Percentiles rank a stretch among this genome's conserved stretches.
Evolutionary conservation across 2,888 invertebrate species (phyloP).

Genomic region (Rotaria macrura): DNA sequence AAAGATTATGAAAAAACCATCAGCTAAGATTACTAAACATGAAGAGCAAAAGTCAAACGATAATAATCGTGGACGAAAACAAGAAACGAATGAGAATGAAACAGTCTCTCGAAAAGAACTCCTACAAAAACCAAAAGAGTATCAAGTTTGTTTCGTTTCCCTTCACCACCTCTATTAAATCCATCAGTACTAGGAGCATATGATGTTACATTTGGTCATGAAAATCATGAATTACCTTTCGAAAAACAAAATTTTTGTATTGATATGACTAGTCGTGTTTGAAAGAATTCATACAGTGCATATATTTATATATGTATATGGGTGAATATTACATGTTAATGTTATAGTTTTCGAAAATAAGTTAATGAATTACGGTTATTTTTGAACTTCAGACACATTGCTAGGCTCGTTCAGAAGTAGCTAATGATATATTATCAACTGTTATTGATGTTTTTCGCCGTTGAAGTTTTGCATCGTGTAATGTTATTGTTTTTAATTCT

Average conservation of each 20-base stretch:
- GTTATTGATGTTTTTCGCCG: no score
- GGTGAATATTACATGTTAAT: no score
- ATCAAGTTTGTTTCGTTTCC: constrained; percentile 94
- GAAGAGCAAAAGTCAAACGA: constrained; percentile 71
- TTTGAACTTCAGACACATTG: no score
- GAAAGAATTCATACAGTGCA: no score
- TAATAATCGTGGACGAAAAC: constrained; percentile 51
- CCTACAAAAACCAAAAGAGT: constrained; percentile 79
- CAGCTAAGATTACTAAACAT: constrained; percentile 83
- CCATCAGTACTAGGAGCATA: constrained; percentile 91
- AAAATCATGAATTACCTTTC: constrained; percentile 61
- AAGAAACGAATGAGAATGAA: neutral
- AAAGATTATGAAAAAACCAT: constrained; percentile 96
- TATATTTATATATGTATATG: no score
- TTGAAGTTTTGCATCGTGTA: no score
- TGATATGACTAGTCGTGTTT: constrained; percentile 48
- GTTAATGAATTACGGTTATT: no score
- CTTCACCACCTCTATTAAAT: constrained; percentile 85
- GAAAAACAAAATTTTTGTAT: constrained; percentile 77
- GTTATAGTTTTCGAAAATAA: no score
- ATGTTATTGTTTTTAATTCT: no score
- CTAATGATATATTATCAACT: no score
- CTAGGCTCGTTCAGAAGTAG: no score
- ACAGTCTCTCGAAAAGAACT: constrained; percentile 55
- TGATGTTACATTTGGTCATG: constrained; percentile 73